A percentile compares a stretch with the other conserved stretches of the same genome.
Conservation (phyloP, 2,797 vertebrate genomes). For the Lates japonicus region DNA sequence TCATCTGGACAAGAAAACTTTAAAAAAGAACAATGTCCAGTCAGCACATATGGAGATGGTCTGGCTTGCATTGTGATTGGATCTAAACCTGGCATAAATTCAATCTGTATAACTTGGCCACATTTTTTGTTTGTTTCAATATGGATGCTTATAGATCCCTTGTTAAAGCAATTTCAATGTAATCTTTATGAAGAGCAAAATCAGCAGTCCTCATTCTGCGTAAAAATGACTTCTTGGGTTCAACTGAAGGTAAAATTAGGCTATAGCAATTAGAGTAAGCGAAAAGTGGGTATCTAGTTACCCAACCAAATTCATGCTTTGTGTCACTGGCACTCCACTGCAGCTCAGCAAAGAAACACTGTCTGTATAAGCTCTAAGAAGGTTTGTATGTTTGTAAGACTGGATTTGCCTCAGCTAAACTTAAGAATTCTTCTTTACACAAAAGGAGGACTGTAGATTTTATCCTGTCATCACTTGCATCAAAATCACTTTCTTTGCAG, state of each 20-base stretch:
- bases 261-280: background rate
- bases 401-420: background rate
- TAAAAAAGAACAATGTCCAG: background rate
- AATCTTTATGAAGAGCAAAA: background rate
- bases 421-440: background rate
- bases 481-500: background rate
- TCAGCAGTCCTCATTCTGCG: background rate
- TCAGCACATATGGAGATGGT: background rate
- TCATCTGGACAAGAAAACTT: background rate
- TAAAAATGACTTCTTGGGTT: background rate
- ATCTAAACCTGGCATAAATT: background rate
- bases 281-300: background rate
- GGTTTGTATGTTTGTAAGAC: background rate
- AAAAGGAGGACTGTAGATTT: background rate
- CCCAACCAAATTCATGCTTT: background rate
- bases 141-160: background rate
- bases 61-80: background rate
- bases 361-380: background rate
- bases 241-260: background rate
- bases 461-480: background rate
- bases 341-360: background rate
- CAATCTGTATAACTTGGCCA: background rate
- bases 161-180: background rate
- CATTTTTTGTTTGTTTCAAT: too few relatives aligned
- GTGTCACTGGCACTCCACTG: background rate